A percentile compares a stretch with the other conserved stretches of the same genome.
phyloP scores from a whole-genome alignment of 2,113 vertebrate species.

The Apteryx mantelli region DNA sequence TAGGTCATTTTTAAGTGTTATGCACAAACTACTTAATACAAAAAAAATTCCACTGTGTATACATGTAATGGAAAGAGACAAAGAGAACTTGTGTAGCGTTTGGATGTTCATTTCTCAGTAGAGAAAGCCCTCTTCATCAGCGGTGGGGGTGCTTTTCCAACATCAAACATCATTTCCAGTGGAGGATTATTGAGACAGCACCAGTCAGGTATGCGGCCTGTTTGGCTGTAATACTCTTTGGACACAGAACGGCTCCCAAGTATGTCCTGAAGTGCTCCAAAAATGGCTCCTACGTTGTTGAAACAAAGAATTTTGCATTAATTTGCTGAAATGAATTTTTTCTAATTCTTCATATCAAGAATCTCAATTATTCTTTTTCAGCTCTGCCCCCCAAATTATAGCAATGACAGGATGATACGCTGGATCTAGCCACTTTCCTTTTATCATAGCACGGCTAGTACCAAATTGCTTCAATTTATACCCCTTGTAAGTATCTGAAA shows the following conservation, averaged over 20 bases:
- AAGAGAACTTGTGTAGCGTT: not conserved
- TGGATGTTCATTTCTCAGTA: conserved; percentile 88
- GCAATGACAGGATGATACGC: not conserved
- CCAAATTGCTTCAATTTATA: not conserved
- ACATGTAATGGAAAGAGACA: not conserved
- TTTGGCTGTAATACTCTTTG: conserved; percentile 95
- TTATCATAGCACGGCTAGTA: not conserved
- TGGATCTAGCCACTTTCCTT: not conserved
- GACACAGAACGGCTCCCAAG: conserved; percentile 95
- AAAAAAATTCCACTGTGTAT: not conserved
- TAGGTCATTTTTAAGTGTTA: not conserved
- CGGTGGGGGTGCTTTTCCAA: conserved; percentile 90
- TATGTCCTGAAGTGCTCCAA: conserved; percentile 95
- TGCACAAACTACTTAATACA: not conserved
- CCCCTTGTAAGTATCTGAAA: not conserved
- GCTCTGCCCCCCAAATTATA: not conserved
- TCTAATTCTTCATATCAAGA: not conserved
- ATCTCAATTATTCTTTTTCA: not conserved
- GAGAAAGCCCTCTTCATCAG: conserved; percentile 98
- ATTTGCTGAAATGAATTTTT: not conserved
- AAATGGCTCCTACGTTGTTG: conserved; percentile 86
- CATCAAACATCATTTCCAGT: conserved; percentile 91
- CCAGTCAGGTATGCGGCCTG: conserved; percentile 95
- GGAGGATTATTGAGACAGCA: conserved; percentile 93
- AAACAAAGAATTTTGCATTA: not conserved